phyloP scores from a whole-genome alignment of 2,113 vertebrate genomes.

The Caracal caracal region DNA sequence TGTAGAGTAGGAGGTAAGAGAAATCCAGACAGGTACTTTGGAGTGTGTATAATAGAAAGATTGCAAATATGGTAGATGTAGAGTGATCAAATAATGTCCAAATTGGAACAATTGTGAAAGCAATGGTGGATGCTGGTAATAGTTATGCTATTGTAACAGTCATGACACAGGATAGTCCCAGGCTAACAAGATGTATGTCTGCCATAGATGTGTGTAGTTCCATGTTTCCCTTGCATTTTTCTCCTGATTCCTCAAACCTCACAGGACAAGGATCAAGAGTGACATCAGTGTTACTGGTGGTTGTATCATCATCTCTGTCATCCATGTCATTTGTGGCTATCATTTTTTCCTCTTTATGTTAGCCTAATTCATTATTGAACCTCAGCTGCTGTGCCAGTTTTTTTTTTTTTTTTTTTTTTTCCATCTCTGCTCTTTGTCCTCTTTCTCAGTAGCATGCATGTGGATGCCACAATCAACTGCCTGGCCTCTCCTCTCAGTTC shows the following conservation, averaged over 20 bases:
- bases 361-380: neutral
- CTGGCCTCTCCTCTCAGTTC: neutral
- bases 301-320: neutral
- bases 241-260: neutral
- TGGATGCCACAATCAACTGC: neutral
- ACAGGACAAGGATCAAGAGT: neutral
- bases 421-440: neutral
- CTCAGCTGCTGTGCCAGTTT: neutral
- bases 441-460: neutral
- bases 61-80: neutral
- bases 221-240: neutral
- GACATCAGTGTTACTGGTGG: neutral
- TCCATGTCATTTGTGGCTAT: neutral
- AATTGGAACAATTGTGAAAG: neutral
- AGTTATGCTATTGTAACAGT: neutral
- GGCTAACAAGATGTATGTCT: neutral
- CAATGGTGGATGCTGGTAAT: neutral
- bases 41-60: neutral
- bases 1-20: neutral
- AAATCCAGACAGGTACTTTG: neutral
- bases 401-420: neutral
- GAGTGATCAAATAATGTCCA: neutral
- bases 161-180: neutral
- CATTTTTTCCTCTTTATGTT: neutral
- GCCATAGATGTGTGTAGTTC: neutral